Conservation (phyloP, 1,140 invertebrate genomes). For the Drosophila sp. region DNA sequence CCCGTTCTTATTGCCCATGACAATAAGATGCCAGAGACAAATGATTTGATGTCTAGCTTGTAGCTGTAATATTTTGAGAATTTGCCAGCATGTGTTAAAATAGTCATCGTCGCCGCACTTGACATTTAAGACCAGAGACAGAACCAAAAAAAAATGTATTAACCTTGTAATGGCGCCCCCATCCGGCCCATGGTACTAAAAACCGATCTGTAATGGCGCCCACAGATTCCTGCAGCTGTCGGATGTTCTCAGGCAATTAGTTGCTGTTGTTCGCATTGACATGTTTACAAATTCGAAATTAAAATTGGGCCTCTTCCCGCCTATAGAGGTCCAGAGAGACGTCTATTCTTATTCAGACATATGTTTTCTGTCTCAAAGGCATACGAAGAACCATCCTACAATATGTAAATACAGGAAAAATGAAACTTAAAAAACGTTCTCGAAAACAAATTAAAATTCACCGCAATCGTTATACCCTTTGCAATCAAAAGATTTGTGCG, state of each 20-base stretch:
- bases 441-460: neutral
- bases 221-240: slow-evolving; percentile 71
- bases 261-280: slow-evolving; percentile 60
- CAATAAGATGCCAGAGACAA: slow-evolving; percentile 65
- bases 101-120: slow-evolving; percentile 61
- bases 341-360: slow-evolving; percentile 24
- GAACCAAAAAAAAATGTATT: slow-evolving; percentile 22
- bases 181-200: neutral
- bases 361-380: slow-evolving; percentile 62
- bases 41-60: slow-evolving; percentile 33
- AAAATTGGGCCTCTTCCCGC: slow-evolving; percentile 17
- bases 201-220: slow-evolving; percentile 3
- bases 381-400: slow-evolving; percentile 12
- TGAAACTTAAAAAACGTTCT: neutral
- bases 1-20: slow-evolving; percentile 54
- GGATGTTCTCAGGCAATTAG: slow-evolving; percentile 58
- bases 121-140: slow-evolving; percentile 49
- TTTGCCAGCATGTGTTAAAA: slow-evolving; percentile 58
- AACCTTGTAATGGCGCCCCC: slow-evolving; percentile 49
- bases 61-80: slow-evolving; percentile 36
- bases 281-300: slow-evolving; percentile 64
- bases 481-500: neutral
- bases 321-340: slow-evolving; percentile 27
- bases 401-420: slow-evolving; percentile 36
- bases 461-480: neutral